Percentiles rank a stretch among this genome's conserved stretches.
Evolutionary conservation across 1,140 invertebrate species (phyloP).

Genomic region (Calliphora vicina): DNA sequence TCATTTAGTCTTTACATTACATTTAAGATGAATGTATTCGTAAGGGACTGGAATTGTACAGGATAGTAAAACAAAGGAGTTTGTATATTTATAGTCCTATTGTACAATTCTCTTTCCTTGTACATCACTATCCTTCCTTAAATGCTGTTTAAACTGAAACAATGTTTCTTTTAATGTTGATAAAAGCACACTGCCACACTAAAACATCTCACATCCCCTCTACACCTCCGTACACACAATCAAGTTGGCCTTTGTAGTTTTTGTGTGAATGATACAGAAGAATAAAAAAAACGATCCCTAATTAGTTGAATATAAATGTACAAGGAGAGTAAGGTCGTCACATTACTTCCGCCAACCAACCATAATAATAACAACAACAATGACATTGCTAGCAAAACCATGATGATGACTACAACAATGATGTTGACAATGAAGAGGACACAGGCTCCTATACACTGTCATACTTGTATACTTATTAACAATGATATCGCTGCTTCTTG

Average conservation of each 20-base stretch:
- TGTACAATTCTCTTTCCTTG: neutral
- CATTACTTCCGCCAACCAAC: constrained; percentile 31
- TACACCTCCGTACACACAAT: neutral
- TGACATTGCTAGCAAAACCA: neutral
- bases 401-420: neutral
- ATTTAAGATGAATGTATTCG: neutral
- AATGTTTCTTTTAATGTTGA: neutral
- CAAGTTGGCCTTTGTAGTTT: neutral
- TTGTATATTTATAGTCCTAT: neutral
- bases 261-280: neutral
- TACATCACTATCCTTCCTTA: neutral
- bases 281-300: neutral
- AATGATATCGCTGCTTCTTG: neutral
- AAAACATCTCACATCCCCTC: neutral
- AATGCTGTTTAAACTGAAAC: neutral
- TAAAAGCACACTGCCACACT: neutral
- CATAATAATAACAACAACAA: constrained; percentile 16
- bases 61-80: neutral
- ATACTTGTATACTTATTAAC: neutral
- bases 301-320: constrained; percentile 25
- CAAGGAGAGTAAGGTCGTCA: constrained; percentile 15
- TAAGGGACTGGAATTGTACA: neutral
- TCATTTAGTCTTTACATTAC: too few relatives aligned
- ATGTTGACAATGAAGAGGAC: neutral
- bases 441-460: neutral